Percentiles rank a stretch among this genome's conserved stretches.
These are phyloP conservation scores for Anabas testudineus DNA, from an alignment of 2,797 vertebrate species.

Conservation along the genomic window DNA sequence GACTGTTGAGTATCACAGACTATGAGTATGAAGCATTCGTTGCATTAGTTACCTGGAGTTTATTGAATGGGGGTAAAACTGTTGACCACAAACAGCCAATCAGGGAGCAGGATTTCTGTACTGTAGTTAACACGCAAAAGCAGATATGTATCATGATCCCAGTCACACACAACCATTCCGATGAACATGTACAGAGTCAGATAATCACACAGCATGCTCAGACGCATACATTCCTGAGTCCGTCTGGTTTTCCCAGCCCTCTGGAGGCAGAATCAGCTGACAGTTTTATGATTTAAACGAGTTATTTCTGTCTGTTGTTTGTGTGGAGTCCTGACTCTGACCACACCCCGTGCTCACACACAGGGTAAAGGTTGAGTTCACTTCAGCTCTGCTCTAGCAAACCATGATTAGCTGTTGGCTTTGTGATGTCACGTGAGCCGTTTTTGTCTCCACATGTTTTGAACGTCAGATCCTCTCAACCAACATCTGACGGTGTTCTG, in stretches of 20 bases:
- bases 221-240: constrained; percentile 33
- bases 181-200: neutral
- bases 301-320: constrained; percentile 39
- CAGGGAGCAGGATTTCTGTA: neutral
- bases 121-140: no score
- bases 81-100: neutral
- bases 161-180: no score
- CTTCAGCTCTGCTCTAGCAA: neutral
- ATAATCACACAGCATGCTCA: neutral
- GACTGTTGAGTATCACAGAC: no score
- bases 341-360: constrained; percentile 33
- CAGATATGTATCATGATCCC: no score
- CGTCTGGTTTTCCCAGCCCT: neutral
- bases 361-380: constrained; percentile 44
- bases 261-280: constrained; percentile 27
- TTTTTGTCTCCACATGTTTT: neutral
- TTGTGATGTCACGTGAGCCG: constrained; percentile 25
- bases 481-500: neutral
- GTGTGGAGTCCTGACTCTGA: neutral
- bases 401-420: constrained; percentile 19
- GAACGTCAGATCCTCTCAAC: neutral
- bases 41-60: neutral
- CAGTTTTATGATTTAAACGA: constrained; percentile 12
- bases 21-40: no score
- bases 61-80: no score